phyloP scores from a whole-genome alignment of 2,888 invertebrate species.

The Trissolcus japonicus region DNA sequence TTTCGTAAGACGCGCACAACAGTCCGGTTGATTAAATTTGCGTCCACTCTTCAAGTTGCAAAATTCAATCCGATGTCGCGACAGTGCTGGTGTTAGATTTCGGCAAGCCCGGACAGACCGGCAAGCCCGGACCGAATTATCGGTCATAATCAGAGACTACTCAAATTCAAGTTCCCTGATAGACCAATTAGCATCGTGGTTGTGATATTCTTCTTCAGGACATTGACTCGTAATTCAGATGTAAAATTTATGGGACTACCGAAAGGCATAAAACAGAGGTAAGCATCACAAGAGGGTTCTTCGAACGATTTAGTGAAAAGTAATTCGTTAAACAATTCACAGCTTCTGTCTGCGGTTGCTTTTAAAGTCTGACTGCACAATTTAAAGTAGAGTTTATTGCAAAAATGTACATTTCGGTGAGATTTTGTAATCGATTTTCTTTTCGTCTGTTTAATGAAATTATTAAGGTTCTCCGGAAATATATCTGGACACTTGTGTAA shows the following conservation, averaged over 20 bases:
- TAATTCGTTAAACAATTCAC: neutral
- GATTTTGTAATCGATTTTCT: slow-evolving; percentile 35
- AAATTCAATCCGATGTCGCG: neutral
- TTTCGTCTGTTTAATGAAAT: slow-evolving; percentile 34
- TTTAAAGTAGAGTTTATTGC: neutral
- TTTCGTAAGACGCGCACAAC: neutral
- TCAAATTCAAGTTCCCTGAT: slow-evolving; percentile 58
- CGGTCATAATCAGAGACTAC: slow-evolving; percentile 18
- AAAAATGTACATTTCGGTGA: neutral
- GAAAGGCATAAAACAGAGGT: slow-evolving; percentile 67
- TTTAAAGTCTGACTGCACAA: too few species aligned
- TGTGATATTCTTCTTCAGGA: slow-evolving; percentile 68
- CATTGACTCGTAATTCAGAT: slow-evolving; percentile 69
- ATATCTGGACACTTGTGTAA: slow-evolving; percentile 12
- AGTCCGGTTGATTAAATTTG: neutral
- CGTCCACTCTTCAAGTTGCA: neutral
- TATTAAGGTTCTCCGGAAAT: too few species aligned
- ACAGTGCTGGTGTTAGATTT: neutral
- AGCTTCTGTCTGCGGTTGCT: neutral
- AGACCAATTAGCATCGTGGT: slow-evolving; percentile 71
- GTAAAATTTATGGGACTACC: slow-evolving; percentile 67
- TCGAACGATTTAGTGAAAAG: slow-evolving; percentile 5
- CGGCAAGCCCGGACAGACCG: neutral
- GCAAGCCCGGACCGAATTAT: neutral
- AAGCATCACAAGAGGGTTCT: slow-evolving; percentile 10